These are phyloP conservation scores for Cheirogaleus major DNA, from an alignment of 2,797 vertebrate species.

Conservation along the genomic window DNA sequence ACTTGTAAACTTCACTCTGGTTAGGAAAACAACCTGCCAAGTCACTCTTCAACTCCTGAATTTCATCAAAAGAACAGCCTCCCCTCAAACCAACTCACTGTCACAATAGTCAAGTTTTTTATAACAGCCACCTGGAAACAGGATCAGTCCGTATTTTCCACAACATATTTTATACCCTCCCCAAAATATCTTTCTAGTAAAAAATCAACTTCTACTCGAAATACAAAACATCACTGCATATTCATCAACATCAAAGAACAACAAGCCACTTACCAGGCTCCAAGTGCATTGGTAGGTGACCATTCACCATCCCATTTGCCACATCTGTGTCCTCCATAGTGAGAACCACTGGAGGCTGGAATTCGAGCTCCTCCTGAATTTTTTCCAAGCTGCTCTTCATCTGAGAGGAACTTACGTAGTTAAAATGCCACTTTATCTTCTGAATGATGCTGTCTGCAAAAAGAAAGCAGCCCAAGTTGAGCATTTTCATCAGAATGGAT, in stretches of 20 bases:
- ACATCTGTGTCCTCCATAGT: conserved; percentile 89
- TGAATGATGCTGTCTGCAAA: conserved; percentile 92
- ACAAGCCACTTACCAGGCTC: conserved; percentile 87
- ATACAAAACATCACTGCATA: not conserved
- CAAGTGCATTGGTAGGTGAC: conserved; percentile 80
- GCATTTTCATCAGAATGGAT: not conserved
- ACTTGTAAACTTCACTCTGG: not conserved
- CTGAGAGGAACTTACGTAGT: conserved; percentile 84
- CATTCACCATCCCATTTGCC: conserved; percentile 89
- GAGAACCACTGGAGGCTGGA: conserved; percentile 89
- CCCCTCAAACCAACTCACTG: not conserved
- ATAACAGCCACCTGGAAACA: not conserved
- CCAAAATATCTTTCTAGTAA: not conserved
- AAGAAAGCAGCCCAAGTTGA: not conserved
- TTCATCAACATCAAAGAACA: accelerated
- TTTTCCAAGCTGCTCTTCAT: conserved; percentile 87
- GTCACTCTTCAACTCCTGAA: not conserved
- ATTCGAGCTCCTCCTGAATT: conserved; percentile 90
- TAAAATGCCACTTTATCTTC: conserved; percentile 94
- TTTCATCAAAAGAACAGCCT: not conserved
- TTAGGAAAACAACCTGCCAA: not conserved
- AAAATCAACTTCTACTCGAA: not conserved
- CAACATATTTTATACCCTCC: accelerated
- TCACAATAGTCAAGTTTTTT: not conserved
- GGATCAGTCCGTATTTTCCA: not conserved